Base-by-base conservation (phyloP, 53 echinoderm and acorn worm genomes). In the Paracentrotus lividus region DNA sequence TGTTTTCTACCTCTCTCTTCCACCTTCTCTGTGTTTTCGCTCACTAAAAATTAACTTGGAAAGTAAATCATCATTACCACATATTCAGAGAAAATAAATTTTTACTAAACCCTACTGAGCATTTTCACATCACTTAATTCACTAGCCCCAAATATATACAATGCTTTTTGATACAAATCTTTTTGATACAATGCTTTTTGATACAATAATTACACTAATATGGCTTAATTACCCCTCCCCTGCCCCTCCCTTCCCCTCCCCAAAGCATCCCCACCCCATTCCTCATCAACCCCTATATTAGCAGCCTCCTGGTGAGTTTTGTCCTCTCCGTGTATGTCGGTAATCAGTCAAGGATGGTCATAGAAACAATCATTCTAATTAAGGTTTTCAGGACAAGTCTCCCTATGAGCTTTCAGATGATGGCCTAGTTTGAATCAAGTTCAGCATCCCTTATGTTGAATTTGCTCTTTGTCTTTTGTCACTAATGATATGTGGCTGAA, bases 361-460 rank as follows among this genome's bases (percentile, higher is more conserved):
- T 10, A 47, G 47, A 81, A 81, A n/a, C 81, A 81, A 81, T 81
- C 81, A 23, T 81, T 18, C 47, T 81, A 81, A 81, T 81, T 81
- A 81, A 72, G 81, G 44, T 47, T 45, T 81, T 81, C 81, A 81
- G 47, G 47, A 45, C 81, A 81, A 45, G 47, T 24, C 47, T 14
- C 44, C 10, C 45, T 40, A 72, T 72, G 72, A 40, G 38, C 21
- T 72, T 72, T 40, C 18, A 72, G 40, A 18, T 40, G 40, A 72
- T 72, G 45, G 47, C 81, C 81, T 81, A 81, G 9, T 81, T 49
- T 81, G 81, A 26, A 45, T 20, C n/a, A 23, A 81, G 81, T 81
- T 81, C 81, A 81, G 47, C 16, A 36, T 72, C 40, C 40, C 72
- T 20, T 16, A 38, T 72, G 13, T 64, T n/a, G n/a, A n/a, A n/a